These are phyloP conservation scores for Acropternis orthonyx DNA, from an alignment of 2,797 vertebrate species.

Conservation along the genomic window DNA sequence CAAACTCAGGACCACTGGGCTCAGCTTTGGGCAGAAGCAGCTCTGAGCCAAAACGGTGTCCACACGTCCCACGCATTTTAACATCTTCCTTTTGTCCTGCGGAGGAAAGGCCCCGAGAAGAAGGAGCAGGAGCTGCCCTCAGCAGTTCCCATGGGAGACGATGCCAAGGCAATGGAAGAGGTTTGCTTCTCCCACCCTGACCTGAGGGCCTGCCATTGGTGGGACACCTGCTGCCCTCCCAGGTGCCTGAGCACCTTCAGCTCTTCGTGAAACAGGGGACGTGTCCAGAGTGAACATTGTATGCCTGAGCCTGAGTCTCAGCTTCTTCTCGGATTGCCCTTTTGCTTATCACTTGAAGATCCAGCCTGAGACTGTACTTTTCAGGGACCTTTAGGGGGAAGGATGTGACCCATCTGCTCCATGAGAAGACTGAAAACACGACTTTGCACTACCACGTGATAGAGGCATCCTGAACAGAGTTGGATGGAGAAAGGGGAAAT, in stretches of 20 bases:
- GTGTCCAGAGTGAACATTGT: not conserved
- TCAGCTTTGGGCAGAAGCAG: constrained; percentile 78
- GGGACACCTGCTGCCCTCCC: not conserved
- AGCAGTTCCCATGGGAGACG: not conserved
- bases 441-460: not conserved
- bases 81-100: constrained; percentile 71
- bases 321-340: not conserved
- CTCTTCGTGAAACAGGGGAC: not conserved
- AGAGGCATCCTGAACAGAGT: not conserved
- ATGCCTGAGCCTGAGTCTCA: not conserved
- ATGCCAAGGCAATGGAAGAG: not conserved
- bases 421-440: not conserved
- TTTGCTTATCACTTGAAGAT: not conserved
- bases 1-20: not conserved
- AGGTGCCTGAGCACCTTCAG: not conserved
- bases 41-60: constrained; percentile 67
- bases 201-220: rapidly evolving
- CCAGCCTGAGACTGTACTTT: not conserved
- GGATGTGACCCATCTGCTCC: not conserved
- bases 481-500: not conserved
- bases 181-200: not conserved
- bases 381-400: not conserved
- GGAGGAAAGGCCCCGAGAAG: not conserved
- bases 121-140: not conserved
- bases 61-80: constrained; percentile 66